Percentiles rank a stretch among this genome's conserved stretches.
phyloP scores from a whole-genome alignment of 2,888 invertebrate species.

The Scaptomyza reducta region DNA sequence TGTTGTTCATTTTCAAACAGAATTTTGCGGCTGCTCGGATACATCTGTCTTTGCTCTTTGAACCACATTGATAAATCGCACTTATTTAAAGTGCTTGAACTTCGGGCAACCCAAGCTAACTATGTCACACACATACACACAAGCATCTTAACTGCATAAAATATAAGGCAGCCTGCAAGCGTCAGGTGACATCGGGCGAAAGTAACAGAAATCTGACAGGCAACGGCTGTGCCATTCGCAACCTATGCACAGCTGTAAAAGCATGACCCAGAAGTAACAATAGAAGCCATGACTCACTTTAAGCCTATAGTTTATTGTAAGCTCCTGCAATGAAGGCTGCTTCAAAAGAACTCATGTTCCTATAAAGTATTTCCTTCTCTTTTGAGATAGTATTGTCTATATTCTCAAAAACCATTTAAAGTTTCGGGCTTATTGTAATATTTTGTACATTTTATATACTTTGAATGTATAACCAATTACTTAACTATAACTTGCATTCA shows the following conservation, averaged over 20 bases:
- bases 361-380: neutral
- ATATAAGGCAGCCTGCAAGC: constrained; percentile 6
- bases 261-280: constrained; percentile 18
- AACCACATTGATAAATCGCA: constrained; percentile 61
- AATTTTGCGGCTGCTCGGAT: constrained; percentile 35
- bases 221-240: constrained; percentile 22
- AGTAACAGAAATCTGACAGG: constrained; percentile 27
- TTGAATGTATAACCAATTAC: too few relatives aligned
- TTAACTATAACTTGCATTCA: too few relatives aligned
- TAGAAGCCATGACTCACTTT: constrained; percentile 14
- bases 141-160: constrained; percentile 16
- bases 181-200: constrained; percentile 21
- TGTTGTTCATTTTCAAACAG: constrained; percentile 60
- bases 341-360: neutral
- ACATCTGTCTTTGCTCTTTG: constrained; percentile 17
- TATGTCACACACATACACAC: constrained; percentile 6
- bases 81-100: constrained; percentile 31
- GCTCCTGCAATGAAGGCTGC: constrained; percentile 7
- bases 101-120: neutral
- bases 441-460: too few relatives aligned
- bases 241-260: neutral
- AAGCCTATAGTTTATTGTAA: constrained; percentile 20
- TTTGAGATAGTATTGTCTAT: neutral
- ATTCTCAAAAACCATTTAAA: too few relatives aligned
- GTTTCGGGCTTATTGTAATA: too few relatives aligned